Base-by-base conservation (phyloP, 2,797 vertebrate genomes). In the Hybognathus amarus region DNA sequence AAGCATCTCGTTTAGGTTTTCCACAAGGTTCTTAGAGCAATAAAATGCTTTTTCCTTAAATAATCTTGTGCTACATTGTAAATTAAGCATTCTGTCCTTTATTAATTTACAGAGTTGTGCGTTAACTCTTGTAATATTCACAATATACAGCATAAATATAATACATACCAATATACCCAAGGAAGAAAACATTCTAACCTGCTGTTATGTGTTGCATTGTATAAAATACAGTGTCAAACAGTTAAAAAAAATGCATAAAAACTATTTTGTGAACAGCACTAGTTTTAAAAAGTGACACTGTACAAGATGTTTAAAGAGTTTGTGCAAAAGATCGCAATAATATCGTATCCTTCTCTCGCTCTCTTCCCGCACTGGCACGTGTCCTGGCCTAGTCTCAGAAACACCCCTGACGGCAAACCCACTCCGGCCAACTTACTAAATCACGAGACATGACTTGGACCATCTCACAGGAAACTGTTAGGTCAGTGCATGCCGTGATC, bases 141-240 rank as follows among this genome's bases (percentile, higher is more conserved):
- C 83, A 88, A 87, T 91, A 92, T 91, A 86, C 87, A 88, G 86
- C 83, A 77, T 85, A 75, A 86, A 80, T 89, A 85, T 83, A 75
- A 89, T 93, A 93, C 92, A 94, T 85, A 89, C 36, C 89, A 89
- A 91, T 94, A 92, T 89, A 93, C 89, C 90, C 88, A 90, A 91
- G 90, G 92, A 94, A 94, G 90, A 91, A 95, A 96, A 95, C 94
- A 96, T 97, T 96, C 95, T 95, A 92, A 94, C 92, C 90, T 95
- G 93, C 95, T 92, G 92, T 95, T 94, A 95, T 95, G 93, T 95
- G 95, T 95, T 95, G 90, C 92, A 90, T 96, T 94, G 92, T 96
- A 97, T 95, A 97, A 96, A 96, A 96, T 94, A 95, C 94, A 95
- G 95, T 95, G 93, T 94, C 93, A 93, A 94, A 95, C 91, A 91